These are phyloP conservation scores for Drosophila mimetica DNA, from an alignment of 2,888 invertebrate genomes.

Conservation along the genomic window DNA sequence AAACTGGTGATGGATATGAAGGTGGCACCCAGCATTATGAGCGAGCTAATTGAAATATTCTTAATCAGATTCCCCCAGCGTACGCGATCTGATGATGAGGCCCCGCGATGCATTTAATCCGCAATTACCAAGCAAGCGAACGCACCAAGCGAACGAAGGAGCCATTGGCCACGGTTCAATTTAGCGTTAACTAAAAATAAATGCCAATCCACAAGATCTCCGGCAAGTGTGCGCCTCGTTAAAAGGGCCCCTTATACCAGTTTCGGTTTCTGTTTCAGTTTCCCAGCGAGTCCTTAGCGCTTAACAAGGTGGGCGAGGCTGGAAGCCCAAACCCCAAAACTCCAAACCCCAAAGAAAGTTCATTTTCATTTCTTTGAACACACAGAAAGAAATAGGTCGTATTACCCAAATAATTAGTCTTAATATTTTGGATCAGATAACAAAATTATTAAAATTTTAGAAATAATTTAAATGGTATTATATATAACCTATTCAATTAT, in stretches of 20 bases:
- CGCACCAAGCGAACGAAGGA: not conserved
- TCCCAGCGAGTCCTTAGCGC: slow-evolving; percentile 61
- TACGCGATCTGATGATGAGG: slow-evolving; percentile 37
- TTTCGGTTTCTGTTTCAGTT: slow-evolving; percentile 1
- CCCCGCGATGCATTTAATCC: slow-evolving; percentile 69
- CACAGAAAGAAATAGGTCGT: not conserved
- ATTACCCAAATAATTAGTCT: too few species aligned
- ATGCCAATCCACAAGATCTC: slow-evolving; percentile 29
- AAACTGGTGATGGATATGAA: slow-evolving; percentile 23
- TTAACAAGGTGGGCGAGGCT: slow-evolving; percentile 76
- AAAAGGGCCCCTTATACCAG: slow-evolving; percentile 19
- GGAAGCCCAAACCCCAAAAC: slow-evolving; percentile 10
- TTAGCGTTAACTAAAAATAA: slow-evolving; percentile 72
- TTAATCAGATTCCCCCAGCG: slow-evolving; percentile 74
- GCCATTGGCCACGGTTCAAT: slow-evolving; percentile 59
- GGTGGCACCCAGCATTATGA: slow-evolving; percentile 36
- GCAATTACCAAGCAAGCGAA: slow-evolving; percentile 59
- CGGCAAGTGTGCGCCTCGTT: slow-evolving; percentile 43
- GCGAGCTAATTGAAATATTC: slow-evolving; percentile 76
- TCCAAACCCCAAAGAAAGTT: slow-evolving; percentile 60
- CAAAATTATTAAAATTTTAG: too few species aligned
- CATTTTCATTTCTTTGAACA: slow-evolving; percentile 12
- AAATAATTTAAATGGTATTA: too few species aligned
- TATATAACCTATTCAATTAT: too few species aligned
- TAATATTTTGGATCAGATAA: not conserved